A percentile compares a stretch with the other conserved stretches of the same genome.
Evolutionary conservation across 2,113 vertebrate genomes (phyloP).

Genomic region (Cynoglossus semilaevis): DNA sequence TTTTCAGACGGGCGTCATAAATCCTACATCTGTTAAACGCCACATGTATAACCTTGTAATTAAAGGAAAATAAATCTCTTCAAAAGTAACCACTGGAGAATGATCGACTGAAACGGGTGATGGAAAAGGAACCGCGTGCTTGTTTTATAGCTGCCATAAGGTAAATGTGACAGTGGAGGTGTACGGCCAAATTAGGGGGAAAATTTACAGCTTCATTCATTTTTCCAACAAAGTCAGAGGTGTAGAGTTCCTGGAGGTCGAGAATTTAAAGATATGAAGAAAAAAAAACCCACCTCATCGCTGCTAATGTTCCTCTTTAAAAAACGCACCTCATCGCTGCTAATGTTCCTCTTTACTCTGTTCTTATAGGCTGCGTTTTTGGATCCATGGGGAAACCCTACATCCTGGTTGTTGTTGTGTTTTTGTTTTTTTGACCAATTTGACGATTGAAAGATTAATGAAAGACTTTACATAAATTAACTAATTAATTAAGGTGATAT

Average conservation of each 20-base stretch:
- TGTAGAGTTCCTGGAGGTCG: neutral
- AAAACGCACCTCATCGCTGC: no score
- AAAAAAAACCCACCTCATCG: no score
- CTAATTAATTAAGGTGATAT: no score
- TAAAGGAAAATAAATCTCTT: slow-evolving; percentile 68
- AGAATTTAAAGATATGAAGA: no score
- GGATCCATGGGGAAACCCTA: no score
- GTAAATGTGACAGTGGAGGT: slow-evolving; percentile 34
- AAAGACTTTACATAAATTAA: no score
- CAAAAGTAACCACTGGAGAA: slow-evolving; percentile 39
- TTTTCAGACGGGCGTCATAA: slow-evolving; percentile 46
- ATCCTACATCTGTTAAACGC: slow-evolving; percentile 42
- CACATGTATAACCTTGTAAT: slow-evolving; percentile 59
- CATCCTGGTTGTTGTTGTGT: no score
- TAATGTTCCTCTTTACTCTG: no score
- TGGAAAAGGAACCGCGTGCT: slow-evolving; percentile 40
- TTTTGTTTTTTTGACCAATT: no score
- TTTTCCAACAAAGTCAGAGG: slow-evolving; percentile 12
- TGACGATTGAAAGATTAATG: no score
- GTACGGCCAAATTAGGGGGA: slow-evolving; percentile 14
- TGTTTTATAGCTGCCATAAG: slow-evolving; percentile 28
- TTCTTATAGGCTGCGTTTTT: no score
- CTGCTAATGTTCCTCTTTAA: no score
- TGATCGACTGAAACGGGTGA: slow-evolving; percentile 48
- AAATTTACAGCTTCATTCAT: slow-evolving; percentile 41